Percentiles rank a stretch among this genome's conserved stretches.
These are phyloP conservation scores for Cacatua alba DNA, from an alignment of 2,113 vertebrate species.

Conservation along the genomic window DNA sequence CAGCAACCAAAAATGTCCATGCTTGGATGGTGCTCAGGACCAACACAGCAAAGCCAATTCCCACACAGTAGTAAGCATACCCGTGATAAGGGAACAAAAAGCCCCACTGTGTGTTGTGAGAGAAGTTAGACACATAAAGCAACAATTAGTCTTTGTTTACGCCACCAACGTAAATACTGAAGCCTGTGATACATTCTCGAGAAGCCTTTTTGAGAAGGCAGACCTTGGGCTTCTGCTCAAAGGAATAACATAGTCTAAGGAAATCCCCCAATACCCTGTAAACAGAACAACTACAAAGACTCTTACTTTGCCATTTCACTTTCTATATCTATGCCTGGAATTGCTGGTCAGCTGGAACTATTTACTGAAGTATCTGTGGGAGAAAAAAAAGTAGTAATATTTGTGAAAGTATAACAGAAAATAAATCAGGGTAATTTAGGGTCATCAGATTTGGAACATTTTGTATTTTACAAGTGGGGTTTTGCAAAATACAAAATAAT, in stretches of 20 bases:
- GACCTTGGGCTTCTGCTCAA: background rate
- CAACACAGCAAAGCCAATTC: slow-evolving; percentile 68
- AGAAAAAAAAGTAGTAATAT: background rate
- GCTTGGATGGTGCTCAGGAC: slow-evolving; percentile 71
- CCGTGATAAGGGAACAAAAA: slow-evolving; percentile 49
- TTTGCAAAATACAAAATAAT: background rate
- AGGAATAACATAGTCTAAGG: background rate
- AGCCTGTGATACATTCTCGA: background rate
- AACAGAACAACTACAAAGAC: background rate
- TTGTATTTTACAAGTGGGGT: background rate
- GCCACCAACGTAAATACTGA: background rate
- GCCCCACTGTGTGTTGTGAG: background rate
- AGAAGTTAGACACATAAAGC: background rate
- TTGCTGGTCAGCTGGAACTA: slow-evolving; percentile 15
- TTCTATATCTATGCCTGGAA: slow-evolving; percentile 70
- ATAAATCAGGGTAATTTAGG: background rate
- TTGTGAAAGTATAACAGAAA: background rate
- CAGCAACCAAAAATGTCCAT: slow-evolving; percentile 70
- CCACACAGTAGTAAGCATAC: slow-evolving; percentile 77
- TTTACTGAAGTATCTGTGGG: background rate
- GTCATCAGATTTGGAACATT: background rate
- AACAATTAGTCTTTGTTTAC: background rate
- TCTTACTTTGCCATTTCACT: slow-evolving; percentile 72
- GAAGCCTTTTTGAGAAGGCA: background rate
- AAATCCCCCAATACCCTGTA: background rate